Base-by-base conservation (phyloP, 2,888 invertebrate species). In the Xylota sylvarum region DNA sequence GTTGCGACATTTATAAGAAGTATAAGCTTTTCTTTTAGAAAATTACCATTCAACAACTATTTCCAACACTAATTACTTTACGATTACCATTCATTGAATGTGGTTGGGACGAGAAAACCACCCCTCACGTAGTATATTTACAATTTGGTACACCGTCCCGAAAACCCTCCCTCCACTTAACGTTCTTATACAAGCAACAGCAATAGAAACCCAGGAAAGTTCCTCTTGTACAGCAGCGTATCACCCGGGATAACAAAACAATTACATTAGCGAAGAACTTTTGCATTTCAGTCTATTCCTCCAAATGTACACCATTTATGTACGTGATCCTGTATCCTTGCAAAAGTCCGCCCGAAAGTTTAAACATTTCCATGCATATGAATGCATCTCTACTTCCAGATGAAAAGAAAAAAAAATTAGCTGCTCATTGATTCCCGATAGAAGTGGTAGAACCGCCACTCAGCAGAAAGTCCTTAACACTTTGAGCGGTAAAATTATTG, bases 211-310 rank as follows among this genome's bases (percentile, higher is more conserved):
- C 2, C 50, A 40, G 37, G 50, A 62, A 73, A 73, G 17, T 62
- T 73, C 37, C 10, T 30, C 23, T n/a, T 9, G 27, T 27, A 52
- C 48, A 5, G 40, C 48, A 6, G 52, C 40, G 27, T 32, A 32
- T 62, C 52, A 60, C 10, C 50, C 52, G 10, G 52, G n/a, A 23
- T 62, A 73, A 64, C 52, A 74, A 52, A 74, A 52, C 52, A 62
- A 52, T 62, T 62, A 74, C 62, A 74, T 64, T 52, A 74, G 52
- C 50, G 62, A 30, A 50, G 40, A 52, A 74, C 52, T 74, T 52
- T 74, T 32, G 14, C 35, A 5, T 35, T 58, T 48, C 27, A 56
- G 30, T 58, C 56, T 17, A 19, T 32, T 46, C 32, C 69, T 27
- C 40, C 50, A 37, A 55, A 56, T 55, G 9, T 40, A 9, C 30